Evolutionary conservation across 2,797 vertebrate species (phyloP), one percentile per base, ranked within the genome.

Genomic region (Muscicapa comitata): DNA sequence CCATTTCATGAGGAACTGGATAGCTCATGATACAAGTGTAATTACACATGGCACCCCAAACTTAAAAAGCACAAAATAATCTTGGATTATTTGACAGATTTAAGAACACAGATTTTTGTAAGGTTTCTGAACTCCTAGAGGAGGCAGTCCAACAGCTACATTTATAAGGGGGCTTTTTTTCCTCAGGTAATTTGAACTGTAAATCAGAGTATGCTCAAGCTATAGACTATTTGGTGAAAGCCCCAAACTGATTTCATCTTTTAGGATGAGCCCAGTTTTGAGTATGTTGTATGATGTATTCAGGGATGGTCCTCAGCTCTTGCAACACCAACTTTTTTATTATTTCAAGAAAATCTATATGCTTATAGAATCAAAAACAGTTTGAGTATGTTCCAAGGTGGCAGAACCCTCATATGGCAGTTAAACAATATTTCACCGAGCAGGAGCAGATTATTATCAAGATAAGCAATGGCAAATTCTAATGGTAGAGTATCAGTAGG

Each of bases 131-230:
- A 9, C 3, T 23, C 17, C 18, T 78, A 45, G 68, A 45, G 1
- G 3, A 72, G 33, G 28, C 23, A 43, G 13, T n/a, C 7, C 3
- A 17, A 53, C 8, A 73, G 33, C 6, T 66, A 13, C 5, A 7
- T 40, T 86, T 73, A 18, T 47, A 10, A 66, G 6, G 8, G 4
- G 0, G 0, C 0, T 24, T 82, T 82, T 89, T 73, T 62, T 26
- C 3, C 37, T 58, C n/a, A 38, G 7, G 8, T 40, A 47, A 33
- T 9, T 72, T 14, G 42, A 77, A 47, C 17, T 66, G 13, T 37
- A 73, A 87, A 40, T 58, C 24, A 77, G 15, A 90, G 10, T 8
- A 38, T 53, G 20, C 9, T 61, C 26, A 72, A 59, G 8, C 25
- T 71, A 19, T 15, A 48, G 5, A 24, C 2, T 17, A 11, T 51